phyloP scores from a whole-genome alignment of 2,888 invertebrate species.

The Gonocerus acuteangulatus region DNA sequence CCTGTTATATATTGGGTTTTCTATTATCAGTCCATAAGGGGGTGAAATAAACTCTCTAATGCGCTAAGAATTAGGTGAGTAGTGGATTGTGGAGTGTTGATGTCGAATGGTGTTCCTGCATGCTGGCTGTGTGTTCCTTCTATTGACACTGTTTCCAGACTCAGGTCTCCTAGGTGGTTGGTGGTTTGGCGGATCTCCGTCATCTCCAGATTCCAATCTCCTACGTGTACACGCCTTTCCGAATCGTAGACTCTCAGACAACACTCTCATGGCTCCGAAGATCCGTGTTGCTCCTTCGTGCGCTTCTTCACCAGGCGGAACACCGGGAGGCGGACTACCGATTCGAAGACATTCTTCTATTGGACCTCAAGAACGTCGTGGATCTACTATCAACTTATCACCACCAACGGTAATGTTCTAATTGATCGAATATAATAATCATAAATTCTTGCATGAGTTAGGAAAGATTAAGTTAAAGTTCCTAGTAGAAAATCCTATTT shows the following conservation, averaged over 20 bases:
- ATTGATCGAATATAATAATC: too few relatives aligned
- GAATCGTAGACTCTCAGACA: constrained; percentile 81
- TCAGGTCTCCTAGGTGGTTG: constrained; percentile 64
- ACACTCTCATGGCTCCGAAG: constrained; percentile 81
- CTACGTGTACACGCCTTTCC: constrained; percentile 77
- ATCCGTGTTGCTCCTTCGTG: constrained; percentile 82
- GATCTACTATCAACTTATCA: constrained; percentile 74
- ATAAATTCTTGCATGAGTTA: too few relatives aligned
- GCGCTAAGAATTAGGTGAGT: too few relatives aligned
- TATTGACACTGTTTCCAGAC: constrained; percentile 39
- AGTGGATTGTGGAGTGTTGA: too few relatives aligned
- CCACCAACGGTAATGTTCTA: constrained; percentile 70
- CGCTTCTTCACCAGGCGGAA: constrained; percentile 66
- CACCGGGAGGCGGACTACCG: constrained; percentile 67
- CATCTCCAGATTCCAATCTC: constrained; percentile 79
- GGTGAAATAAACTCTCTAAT: too few relatives aligned
- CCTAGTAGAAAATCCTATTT: too few relatives aligned
- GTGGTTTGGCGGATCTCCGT: constrained; percentile 81
- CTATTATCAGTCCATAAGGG: too few relatives aligned
- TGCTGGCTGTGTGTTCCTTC: too few relatives aligned
- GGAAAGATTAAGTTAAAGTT: too few relatives aligned
- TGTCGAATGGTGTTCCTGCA: too few relatives aligned
- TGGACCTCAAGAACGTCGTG: constrained; percentile 79
- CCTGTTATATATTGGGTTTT: too few relatives aligned
- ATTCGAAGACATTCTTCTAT: constrained; percentile 85